Evolutionary conservation across 1,140 invertebrate species (phyloP).

Genomic region (Mamestra configurata): DNA sequence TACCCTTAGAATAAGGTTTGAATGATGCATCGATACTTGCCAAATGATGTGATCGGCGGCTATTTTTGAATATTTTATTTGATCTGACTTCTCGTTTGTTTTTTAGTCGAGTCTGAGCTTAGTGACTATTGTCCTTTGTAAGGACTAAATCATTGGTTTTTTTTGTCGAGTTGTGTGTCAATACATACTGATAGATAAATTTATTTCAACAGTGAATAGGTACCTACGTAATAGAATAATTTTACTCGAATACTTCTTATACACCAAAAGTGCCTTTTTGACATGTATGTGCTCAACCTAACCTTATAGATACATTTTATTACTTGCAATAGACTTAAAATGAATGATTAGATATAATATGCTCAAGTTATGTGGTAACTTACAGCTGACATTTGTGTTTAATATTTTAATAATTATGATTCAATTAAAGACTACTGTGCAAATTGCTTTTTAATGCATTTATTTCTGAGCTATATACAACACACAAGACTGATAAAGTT

Average conservation of each 20-base stretch:
- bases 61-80: constrained; percentile 22
- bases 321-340: constrained; percentile 20
- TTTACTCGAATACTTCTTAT: constrained; percentile 11
- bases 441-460: constrained; percentile 83
- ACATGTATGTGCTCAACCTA: constrained; percentile 37
- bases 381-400: constrained; percentile 59
- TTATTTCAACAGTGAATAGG: background rate
- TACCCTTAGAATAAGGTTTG: constrained; percentile 14
- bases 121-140: constrained; percentile 1
- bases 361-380: constrained; percentile 74
- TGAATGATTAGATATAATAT: constrained; percentile 40
- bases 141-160: background rate
- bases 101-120: constrained; percentile 15
- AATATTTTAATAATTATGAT: constrained; percentile 47
- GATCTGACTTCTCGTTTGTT: background rate
- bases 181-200: background rate
- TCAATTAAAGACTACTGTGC: constrained; percentile 53
- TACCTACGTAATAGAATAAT: constrained; percentile 19
- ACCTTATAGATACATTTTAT: constrained; percentile 18
- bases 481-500: constrained; percentile 86
- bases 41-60: constrained; percentile 14
- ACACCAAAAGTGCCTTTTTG: constrained; percentile 20
- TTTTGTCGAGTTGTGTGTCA: constrained; percentile 32
- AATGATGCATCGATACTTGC: constrained; percentile 11
- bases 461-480: constrained; percentile 86